These are phyloP conservation scores for Odocoileus hemionus DNA, from an alignment of 2,113 vertebrate species.

Conservation along the genomic window DNA sequence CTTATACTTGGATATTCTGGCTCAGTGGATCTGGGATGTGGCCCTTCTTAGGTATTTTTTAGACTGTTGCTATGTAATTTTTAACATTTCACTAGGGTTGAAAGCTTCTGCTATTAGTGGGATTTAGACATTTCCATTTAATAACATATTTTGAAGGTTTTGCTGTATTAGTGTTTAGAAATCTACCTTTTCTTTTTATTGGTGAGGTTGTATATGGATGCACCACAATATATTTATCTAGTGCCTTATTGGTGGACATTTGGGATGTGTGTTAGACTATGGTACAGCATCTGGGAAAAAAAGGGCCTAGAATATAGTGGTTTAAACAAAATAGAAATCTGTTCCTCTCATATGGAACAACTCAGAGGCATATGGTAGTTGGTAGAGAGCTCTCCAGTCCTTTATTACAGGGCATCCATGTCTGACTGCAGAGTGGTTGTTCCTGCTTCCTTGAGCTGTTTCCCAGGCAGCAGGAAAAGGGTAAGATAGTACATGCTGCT, in stretches of 20 bases:
- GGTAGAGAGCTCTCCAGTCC: not conserved
- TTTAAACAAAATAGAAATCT: constrained; percentile 19
- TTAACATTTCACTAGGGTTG: not conserved
- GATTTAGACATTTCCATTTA: not conserved
- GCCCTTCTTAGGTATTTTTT: not conserved
- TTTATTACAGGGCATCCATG: not conserved
- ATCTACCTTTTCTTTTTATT: not conserved
- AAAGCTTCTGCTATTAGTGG: not conserved
- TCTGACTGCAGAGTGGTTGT: not conserved
- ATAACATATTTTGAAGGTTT: not conserved
- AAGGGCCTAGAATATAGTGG: not conserved
- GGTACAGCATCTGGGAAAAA: not conserved
- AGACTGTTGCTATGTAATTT: not conserved
- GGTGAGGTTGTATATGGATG: not conserved
- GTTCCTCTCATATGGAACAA: not conserved
- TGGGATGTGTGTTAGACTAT: not conserved
- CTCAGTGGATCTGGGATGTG: not conserved
- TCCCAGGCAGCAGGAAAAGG: not conserved
- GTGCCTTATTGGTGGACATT: constrained; percentile 11
- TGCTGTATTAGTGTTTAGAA: not conserved
- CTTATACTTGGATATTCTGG: not conserved
- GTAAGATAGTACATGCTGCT: not conserved
- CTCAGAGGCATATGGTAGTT: not conserved
- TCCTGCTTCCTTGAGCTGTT: not conserved
- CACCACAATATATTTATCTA: not conserved